Base-by-base conservation (phyloP, 1,140 invertebrate genomes). In the Euura lappo region DNA sequence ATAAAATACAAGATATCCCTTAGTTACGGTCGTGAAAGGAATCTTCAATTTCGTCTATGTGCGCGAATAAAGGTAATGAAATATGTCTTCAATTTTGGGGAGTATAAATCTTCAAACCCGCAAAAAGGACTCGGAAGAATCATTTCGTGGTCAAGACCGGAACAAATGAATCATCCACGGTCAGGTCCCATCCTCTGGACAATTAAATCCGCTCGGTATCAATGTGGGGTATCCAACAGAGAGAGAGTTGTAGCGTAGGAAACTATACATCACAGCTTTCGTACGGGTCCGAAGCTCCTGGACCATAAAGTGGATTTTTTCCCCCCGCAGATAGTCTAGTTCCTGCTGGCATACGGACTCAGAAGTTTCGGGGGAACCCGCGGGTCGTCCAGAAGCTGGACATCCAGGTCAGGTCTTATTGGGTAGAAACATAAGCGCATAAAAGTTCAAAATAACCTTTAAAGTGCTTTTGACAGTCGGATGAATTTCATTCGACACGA, bases 381-480 rank as follows among this genome's bases (percentile, higher is more conserved):
- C 51, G 51, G 51, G 13, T 60, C 8, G 51, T 60, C 51, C 51
- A n/a, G 13, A 60, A 60, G 3, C 13, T 60, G 51, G 51, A 4
- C 51, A 60, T 11, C 10, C 8, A 60, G 51, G 51, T 60, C 51
- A 60, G 51, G 13, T n/a, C 8, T 60, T 60, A 60, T 60, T 60
- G 51, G 51, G 8, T 60, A n/a, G 10, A 8, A 60, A 5, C 51
- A 8, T 60, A 60, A 8, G 13, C 51, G 8, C 51, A n/a, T n/a
- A n/a, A 60, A 60, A 60, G 8, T 60, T n/a, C 51, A 60, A 60
- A 60, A n/a, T n/a, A n/a, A 60, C 10, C 8, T 60, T 60, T n/a
- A 60, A 60, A 60, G 51, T 60, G 8, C 51, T 60, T 60, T n/a
- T 60, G 51, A 60, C 51, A 60, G 51, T 60, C 51, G 8, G 51